Base-by-base conservation (phyloP, 1,140 invertebrate species). In the Tachypleus tridentatus region DNA sequence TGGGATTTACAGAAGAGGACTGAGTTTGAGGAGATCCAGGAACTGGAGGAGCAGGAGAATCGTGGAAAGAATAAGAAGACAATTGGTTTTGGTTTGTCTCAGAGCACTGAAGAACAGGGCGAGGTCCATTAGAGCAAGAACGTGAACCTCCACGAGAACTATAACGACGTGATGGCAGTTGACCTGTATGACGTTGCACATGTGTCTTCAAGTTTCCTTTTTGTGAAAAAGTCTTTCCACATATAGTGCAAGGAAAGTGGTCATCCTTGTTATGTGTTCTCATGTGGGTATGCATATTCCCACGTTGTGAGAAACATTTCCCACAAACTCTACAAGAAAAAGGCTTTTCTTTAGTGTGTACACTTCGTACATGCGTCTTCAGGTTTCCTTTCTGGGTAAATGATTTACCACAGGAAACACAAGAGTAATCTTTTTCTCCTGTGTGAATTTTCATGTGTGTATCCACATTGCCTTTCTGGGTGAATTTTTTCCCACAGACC, bases 211-310 rank as follows among this genome's bases (percentile, higher is more conserved):
- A 72, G 70, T 84, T 84, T 4, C 82, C 78, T 64, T 82, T 83
- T 69, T 84, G 83, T 0, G 79, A 79, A 69, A 92, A 92, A 10
- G 85, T 70, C 65, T 70, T 70, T 64, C 69, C 69, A 65, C 69
- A 70, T 63, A 70, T 64, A 53, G 64, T 65, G 62, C 69, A 70
- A 54, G 69, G 69, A 54, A 70, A 70, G 11, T 67, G 63, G n/a
- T n/a, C 53, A 54, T 54, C 53, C n/a, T 54, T 54, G n/a, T 94
- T 98, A 80, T 99, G 96, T 3, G 95, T 98, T 74, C 96, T 83
- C 88, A 97, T 95, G 80, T 99, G 96, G 73, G 98, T 98, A 80
- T 97, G 93, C 67, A 93, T 73, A 64, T 75, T 75, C 9, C 69
- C 70, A 57, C 73, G 72, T 63, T 73, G 74, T 6, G 71, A 69